phyloP scores from a whole-genome alignment of 1,140 invertebrate species.

The Apocrypta bakeri region DNA sequence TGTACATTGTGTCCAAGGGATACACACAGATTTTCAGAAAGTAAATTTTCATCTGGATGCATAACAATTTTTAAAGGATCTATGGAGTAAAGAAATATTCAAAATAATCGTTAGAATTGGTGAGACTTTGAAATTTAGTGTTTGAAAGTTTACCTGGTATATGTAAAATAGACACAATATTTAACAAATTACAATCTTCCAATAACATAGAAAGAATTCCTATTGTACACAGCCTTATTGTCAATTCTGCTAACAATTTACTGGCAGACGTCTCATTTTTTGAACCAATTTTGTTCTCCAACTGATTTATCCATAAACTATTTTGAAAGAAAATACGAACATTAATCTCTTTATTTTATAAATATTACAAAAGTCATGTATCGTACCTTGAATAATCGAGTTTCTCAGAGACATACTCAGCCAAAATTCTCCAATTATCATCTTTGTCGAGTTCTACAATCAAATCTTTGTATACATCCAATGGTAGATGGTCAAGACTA shows the following conservation, averaged over 20 bases:
- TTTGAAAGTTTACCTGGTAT: conserved; percentile 56
- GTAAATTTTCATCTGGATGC: conserved; percentile 54
- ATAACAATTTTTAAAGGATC: conserved; percentile 57
- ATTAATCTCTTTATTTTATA: conserved; percentile 19
- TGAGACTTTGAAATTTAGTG: neutral
- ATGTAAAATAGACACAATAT: conserved; percentile 58
- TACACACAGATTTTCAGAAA: conserved; percentile 48
- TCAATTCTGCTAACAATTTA: conserved; percentile 60
- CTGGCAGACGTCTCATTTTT: conserved; percentile 54
- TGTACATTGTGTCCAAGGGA: conserved; percentile 52
- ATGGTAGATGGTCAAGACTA: conserved; percentile 57
- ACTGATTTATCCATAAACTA: conserved; percentile 54
- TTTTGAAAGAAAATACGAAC: conserved; percentile 11
- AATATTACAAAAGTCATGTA: neutral
- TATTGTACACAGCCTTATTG: conserved; percentile 61
- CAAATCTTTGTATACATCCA: conserved; percentile 56
- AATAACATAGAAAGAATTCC: conserved; percentile 58
- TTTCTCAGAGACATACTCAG: conserved; percentile 56
- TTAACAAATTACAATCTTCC: conserved; percentile 58
- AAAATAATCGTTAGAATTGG: neutral
- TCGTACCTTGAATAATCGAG: conserved; percentile 57
- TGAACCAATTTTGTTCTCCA: conserved; percentile 48
- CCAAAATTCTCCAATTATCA: conserved; percentile 58
- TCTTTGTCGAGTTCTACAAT: conserved; percentile 59
- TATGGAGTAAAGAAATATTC: conserved; percentile 45